Evolutionary conservation across 2,113 vertebrate species (phyloP).

Genomic region (Lanius ludovicianus): DNA sequence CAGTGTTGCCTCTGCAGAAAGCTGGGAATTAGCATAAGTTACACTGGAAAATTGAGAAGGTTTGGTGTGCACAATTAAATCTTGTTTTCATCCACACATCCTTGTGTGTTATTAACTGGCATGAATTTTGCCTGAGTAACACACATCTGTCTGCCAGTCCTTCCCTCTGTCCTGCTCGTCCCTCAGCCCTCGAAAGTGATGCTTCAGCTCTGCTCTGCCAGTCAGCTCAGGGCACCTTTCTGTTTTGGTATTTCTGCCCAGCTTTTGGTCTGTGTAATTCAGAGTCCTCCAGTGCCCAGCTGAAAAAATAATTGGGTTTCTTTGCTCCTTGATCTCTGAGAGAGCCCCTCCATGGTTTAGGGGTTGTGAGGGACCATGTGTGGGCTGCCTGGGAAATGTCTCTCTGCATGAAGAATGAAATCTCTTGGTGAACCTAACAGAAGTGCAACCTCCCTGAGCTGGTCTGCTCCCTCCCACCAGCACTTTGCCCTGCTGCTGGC

Average conservation of each 20-base stretch:
- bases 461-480: background rate
- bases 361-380: fast-evolving
- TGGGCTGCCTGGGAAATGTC: background rate
- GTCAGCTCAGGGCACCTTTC: background rate
- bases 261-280: background rate
- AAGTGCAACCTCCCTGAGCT: background rate
- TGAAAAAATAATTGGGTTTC: background rate
- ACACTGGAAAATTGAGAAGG: slow-evolving; percentile 11
- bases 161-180: background rate
- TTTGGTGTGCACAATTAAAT: slow-evolving; percentile 43
- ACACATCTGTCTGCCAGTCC: background rate
- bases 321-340: background rate
- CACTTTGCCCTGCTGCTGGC: background rate
- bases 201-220: background rate
- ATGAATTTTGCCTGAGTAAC: slow-evolving; percentile 33
- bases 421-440: background rate
- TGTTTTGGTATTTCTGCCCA: background rate
- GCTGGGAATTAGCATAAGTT: slow-evolving; percentile 42
- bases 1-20: background rate
- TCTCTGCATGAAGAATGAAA: background rate
- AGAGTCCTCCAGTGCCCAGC: background rate
- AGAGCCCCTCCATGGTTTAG: background rate
- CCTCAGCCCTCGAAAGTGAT: background rate
- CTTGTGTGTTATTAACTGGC: slow-evolving; percentile 53
- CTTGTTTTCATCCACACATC: slow-evolving; percentile 59